phyloP scores from a whole-genome alignment of 2,888 invertebrate genomes.

The Agrilus mali region DNA sequence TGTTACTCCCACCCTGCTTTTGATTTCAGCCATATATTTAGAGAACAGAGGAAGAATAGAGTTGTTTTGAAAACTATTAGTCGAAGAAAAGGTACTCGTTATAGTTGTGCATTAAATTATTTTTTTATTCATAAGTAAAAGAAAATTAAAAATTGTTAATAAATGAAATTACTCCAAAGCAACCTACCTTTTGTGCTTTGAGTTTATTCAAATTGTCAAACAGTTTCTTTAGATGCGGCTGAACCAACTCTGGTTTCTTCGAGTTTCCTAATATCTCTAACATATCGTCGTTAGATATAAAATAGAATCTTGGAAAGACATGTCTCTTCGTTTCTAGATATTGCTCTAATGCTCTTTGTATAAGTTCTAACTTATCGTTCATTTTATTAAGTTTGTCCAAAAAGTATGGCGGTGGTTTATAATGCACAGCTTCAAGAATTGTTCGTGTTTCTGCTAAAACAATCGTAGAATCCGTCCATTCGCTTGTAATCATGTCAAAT shows the following conservation, averaged over 20 bases:
- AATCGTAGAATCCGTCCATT: constrained; percentile 56
- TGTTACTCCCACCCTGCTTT: no score
- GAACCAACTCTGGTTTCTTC: constrained; percentile 69
- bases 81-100: no score
- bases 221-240: constrained; percentile 76
- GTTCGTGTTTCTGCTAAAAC: constrained; percentile 41
- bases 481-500: constrained; percentile 58
- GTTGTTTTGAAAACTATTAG: no score
- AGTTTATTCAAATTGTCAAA: constrained; percentile 75
- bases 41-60: no score
- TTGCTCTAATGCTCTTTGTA: constrained; percentile 71
- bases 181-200: constrained; percentile 49
- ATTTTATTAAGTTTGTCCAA: constrained; percentile 56
- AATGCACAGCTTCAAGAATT: constrained; percentile 50
- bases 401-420: constrained; percentile 46
- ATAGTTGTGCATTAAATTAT: no score
- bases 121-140: no score
- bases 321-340: constrained; percentile 84
- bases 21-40: no score
- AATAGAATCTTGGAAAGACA: constrained; percentile 73
- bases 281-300: constrained; percentile 71
- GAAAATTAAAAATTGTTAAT: no score
- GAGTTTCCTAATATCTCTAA: constrained; percentile 79
- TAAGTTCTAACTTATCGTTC: constrained; percentile 63
- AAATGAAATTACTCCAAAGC: no score